These are phyloP conservation scores for Lerista edwardsae DNA, from an alignment of 2,797 vertebrate species.

Conservation along the genomic window DNA sequence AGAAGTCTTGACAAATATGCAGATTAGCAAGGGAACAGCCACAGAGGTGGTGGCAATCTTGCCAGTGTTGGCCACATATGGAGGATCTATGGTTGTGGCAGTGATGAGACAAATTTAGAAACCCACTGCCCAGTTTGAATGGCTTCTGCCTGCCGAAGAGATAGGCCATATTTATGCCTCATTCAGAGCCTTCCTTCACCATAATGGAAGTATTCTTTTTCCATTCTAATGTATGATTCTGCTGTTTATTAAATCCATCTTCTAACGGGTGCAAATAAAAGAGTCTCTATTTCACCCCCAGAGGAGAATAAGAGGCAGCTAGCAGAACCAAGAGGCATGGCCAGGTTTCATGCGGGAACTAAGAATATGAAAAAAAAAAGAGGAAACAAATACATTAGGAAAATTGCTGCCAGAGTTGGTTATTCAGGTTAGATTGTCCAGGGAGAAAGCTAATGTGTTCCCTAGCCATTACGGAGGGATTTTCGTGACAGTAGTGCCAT, in stretches of 20 bases:
- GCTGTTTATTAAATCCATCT: slow-evolving; percentile 71
- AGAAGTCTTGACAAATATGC: background rate
- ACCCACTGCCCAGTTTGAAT: slow-evolving; percentile 33
- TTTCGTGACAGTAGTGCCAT: slow-evolving; percentile 49
- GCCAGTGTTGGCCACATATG: background rate
- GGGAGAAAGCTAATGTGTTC: slow-evolving; percentile 50
- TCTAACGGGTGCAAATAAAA: slow-evolving; percentile 65
- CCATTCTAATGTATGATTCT: slow-evolving; percentile 61
- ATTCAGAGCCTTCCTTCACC: slow-evolving; percentile 45
- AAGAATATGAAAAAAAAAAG: slow-evolving; percentile 46
- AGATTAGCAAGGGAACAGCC: background rate
- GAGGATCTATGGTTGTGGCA: background rate
- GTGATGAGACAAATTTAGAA: slow-evolving; percentile 42
- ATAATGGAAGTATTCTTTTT: slow-evolving; percentile 53
- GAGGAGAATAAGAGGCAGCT: slow-evolving; percentile 54
- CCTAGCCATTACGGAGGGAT: slow-evolving; percentile 35
- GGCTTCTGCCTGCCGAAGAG: slow-evolving; percentile 53
- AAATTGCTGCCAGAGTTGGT: slow-evolving; percentile 45
- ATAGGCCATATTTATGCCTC: slow-evolving; percentile 59
- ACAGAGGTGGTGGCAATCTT: background rate
- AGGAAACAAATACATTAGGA: slow-evolving; percentile 58
- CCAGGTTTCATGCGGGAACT: slow-evolving; percentile 45
- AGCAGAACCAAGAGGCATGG: slow-evolving; percentile 50
- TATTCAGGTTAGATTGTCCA: slow-evolving; percentile 54
- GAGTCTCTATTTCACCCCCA: slow-evolving; percentile 35